A percentile compares a stretch with the other conserved stretches of the same genome.
These are phyloP conservation scores for Catostylus mosaicus DNA, from an alignment of 30 jellyfish, hydroid and myxozoan genomes.

Conservation along the genomic window DNA sequence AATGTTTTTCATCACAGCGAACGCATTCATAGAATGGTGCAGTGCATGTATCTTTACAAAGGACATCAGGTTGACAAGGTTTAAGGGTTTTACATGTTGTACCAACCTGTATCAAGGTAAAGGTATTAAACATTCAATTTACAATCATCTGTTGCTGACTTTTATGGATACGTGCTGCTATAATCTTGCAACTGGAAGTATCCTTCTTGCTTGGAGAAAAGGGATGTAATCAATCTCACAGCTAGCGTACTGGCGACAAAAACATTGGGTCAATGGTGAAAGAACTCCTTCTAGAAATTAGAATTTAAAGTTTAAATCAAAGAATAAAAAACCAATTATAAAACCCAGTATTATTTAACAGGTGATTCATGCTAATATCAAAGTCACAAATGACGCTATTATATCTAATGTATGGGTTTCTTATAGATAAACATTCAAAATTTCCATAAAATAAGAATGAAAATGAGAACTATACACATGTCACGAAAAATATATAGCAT, in stretches of 20 bases:
- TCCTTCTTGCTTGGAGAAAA: not conserved
- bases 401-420: not conserved
- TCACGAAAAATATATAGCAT: too few relatives aligned
- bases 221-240: not conserved
- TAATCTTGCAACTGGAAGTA: not conserved
- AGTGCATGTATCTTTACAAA: slow-evolving; percentile 13
- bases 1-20: not conserved
- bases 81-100: slow-evolving; percentile 1
- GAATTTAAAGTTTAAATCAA: too few relatives aligned
- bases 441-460: not conserved
- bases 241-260: not conserved
- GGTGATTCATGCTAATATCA: not conserved
- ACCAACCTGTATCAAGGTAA: not conserved
- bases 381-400: not conserved
- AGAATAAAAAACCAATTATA: too few relatives aligned
- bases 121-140: not conserved
- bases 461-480: too few relatives aligned
- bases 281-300: not conserved
- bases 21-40: slow-evolving; percentile 20
- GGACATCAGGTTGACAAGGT: slow-evolving; percentile 9
- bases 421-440: not conserved
- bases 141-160: not conserved
- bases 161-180: not conserved
- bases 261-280: not conserved
- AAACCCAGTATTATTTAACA: too few relatives aligned